Percentiles rank a stretch among this genome's conserved stretches.
Conservation (phyloP, 1,140 invertebrate species). For the Drosophila biarmipes region DNA sequence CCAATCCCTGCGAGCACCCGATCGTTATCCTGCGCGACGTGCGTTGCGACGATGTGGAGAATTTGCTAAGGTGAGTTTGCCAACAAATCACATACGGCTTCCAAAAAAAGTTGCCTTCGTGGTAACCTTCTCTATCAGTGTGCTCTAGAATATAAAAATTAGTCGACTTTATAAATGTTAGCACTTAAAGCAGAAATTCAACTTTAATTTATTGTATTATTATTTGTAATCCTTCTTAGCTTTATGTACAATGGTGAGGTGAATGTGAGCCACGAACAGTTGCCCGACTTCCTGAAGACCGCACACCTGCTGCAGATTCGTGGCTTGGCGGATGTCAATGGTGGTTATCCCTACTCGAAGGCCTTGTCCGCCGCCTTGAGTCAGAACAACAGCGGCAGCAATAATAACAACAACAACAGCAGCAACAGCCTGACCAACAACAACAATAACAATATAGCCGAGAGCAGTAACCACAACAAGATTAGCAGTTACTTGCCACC, state of each 20-base stretch:
- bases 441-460: slow-evolving; percentile 40
- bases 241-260: slow-evolving; percentile 99
- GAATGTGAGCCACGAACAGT: slow-evolving; percentile 94
- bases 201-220: neutral
- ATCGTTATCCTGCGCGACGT: slow-evolving; percentile 96
- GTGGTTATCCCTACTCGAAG: slow-evolving; percentile 75
- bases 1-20: slow-evolving; percentile 96
- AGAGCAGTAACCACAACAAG: slow-evolving; percentile 64
- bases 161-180: neutral
- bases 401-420: slow-evolving; percentile 22
- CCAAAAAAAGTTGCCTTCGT: too few species aligned
- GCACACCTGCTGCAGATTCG: slow-evolving; percentile 95
- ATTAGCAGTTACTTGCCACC: slow-evolving; percentile 61
- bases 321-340: slow-evolving; percentile 93
- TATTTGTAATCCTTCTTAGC: slow-evolving; percentile 76
- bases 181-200: neutral
- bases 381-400: slow-evolving; percentile 74
- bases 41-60: slow-evolving; percentile 94
- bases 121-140: too few species aligned
- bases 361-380: slow-evolving; percentile 63
- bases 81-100: too few species aligned
- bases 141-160: too few species aligned
- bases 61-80: slow-evolving; percentile 89
- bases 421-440: slow-evolving; percentile 24
- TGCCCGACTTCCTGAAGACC: slow-evolving; percentile 94